Conservation (phyloP, 1,140 invertebrate species). For the Aphis craccivora region DNA sequence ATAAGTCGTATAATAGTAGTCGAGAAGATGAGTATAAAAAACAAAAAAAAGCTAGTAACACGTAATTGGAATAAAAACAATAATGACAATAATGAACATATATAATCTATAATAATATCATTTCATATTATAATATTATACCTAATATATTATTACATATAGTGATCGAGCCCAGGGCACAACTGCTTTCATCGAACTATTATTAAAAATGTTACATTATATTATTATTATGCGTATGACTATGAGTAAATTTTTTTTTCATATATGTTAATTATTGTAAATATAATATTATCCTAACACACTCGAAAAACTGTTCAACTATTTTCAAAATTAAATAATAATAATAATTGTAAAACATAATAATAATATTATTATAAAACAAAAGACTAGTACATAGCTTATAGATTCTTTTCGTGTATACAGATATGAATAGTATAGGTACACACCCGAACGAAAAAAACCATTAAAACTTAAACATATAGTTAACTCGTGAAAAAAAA, state of each 20-base stretch:
- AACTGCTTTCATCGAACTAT: constrained; percentile 46
- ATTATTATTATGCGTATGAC: constrained; percentile 48
- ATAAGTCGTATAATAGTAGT: background rate
- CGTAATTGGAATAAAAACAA: background rate
- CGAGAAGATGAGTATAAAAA: background rate
- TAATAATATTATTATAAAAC: constrained; percentile 41
- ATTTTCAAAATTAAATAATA: constrained; percentile 41
- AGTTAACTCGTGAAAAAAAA: constrained; percentile 36
- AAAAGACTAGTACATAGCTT: constrained; percentile 26
- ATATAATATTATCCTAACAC: constrained; percentile 55
- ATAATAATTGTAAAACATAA: constrained; percentile 39
- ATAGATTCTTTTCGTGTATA: constrained; percentile 14
- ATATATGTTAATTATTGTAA: constrained; percentile 34
- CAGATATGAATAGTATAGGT: background rate
- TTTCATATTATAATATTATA: background rate
- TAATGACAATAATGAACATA: background rate
- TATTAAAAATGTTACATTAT: constrained; percentile 31
- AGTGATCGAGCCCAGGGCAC: constrained; percentile 46
- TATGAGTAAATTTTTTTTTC: constrained; percentile 34
- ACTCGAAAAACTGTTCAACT: constrained; percentile 56
- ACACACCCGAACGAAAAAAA: constrained; percentile 44
- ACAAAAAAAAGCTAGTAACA: background rate
- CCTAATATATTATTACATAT: background rate
- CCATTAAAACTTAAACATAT: constrained; percentile 36
- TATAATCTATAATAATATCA: background rate